These are phyloP conservation scores for Nerophis ophidion DNA, from an alignment of 2,113 vertebrate genomes.

Conservation along the genomic window DNA sequence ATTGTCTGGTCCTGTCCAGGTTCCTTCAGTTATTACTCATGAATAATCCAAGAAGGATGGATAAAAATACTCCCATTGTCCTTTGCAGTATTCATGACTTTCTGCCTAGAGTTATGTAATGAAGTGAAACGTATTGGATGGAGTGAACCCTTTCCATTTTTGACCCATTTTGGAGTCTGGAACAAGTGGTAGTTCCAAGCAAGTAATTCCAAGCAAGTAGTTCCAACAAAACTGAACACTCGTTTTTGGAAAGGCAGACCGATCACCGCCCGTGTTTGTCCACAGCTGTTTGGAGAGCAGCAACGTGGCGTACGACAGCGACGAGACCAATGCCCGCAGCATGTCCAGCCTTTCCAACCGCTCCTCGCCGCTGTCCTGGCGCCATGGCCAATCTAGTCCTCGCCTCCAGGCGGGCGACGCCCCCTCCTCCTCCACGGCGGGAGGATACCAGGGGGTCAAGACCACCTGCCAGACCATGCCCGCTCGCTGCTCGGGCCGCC, in stretches of 20 bases:
- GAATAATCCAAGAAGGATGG: constrained; percentile 51
- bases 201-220: too few species aligned
- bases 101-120: constrained; percentile 51
- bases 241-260: too few species aligned
- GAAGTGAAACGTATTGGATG: constrained; percentile 30
- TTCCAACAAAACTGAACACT: background rate
- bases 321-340: constrained; percentile 88
- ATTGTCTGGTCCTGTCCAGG: constrained; percentile 3
- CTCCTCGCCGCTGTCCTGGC: constrained; percentile 94
- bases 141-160: constrained; percentile 28
- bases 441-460: constrained; percentile 76
- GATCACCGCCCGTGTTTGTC: background rate
- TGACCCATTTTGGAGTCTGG: constrained; percentile 34
- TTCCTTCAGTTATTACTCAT: constrained; percentile 21
- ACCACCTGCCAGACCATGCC: constrained; percentile 85
- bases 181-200: too few species aligned
- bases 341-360: constrained; percentile 95
- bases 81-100: constrained; percentile 59
- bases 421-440: constrained; percentile 79
- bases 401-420: constrained; percentile 92
- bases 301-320: constrained; percentile 85
- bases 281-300: constrained; percentile 86
- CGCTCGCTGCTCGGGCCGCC: constrained; percentile 85
- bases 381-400: constrained; percentile 93
- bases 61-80: constrained; percentile 53